Percentiles rank a stretch among this genome's conserved stretches.
Evolutionary conservation across 2,797 vertebrate genomes (phyloP).

Genomic region (Rachycentron canadum): DNA sequence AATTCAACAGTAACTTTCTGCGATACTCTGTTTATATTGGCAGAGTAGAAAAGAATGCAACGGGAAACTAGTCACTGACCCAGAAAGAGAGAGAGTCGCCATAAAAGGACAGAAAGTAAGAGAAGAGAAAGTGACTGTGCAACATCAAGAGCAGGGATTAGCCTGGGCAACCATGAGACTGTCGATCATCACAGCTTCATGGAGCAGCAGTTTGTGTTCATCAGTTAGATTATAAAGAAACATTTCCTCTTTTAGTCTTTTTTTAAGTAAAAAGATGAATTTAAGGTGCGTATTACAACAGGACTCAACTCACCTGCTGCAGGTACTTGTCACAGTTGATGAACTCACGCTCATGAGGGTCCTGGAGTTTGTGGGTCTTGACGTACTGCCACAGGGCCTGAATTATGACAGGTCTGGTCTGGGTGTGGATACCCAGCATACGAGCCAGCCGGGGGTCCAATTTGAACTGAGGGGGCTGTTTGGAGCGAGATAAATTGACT

Average conservation of each 20-base stretch:
- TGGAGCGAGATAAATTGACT: neutral
- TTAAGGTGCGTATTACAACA: neutral
- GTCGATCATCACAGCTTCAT: neutral
- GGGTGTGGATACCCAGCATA: slow-evolving; percentile 97
- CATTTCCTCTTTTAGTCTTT: neutral
- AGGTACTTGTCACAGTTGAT: slow-evolving; percentile 99
- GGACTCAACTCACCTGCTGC: slow-evolving; percentile 89
- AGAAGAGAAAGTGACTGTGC: neutral
- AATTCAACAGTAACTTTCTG: slow-evolving; percentile 18
- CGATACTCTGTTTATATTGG: slow-evolving; percentile 54
- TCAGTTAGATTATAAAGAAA: neutral
- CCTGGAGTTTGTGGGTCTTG: slow-evolving; percentile 99
- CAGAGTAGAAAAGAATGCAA: slow-evolving; percentile 12
- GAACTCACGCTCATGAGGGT: slow-evolving; percentile 97
- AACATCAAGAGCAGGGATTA: slow-evolving; percentile 24
- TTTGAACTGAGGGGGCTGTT: slow-evolving; percentile 98
- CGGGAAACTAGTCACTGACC: slow-evolving; percentile 31
- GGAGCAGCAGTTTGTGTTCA: neutral
- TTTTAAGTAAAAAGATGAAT: neutral
- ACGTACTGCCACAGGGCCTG: slow-evolving; percentile 99
- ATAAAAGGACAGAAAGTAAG: slow-evolving; percentile 60
- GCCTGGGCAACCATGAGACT: neutral
- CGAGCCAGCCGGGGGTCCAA: slow-evolving; percentile 97
- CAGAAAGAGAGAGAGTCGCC: slow-evolving; percentile 35
- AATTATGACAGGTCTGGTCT: slow-evolving; percentile 98